Evolutionary conservation across 37 sponge, comb jelly and placozoan genomes (phyloP), one percentile per base, ranked within the genome.

Genomic region (Chondrosia reniformis): DNA sequence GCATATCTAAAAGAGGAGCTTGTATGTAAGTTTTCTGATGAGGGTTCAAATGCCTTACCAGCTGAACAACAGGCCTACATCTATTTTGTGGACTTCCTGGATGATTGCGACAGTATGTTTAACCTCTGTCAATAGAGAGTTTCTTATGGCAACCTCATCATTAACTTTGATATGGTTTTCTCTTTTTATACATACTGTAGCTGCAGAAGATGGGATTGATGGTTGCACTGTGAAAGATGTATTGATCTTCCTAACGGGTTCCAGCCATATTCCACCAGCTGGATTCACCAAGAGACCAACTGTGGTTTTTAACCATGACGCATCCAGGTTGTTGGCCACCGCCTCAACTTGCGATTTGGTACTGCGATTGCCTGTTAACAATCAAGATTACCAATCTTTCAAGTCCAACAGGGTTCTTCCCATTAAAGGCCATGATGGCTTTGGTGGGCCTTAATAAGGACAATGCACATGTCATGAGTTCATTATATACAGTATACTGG

Each of bases 21-120:
- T 4, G 12, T n/a, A 9, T 9, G 24, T 2, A 21, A 2, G 9
- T 80, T 67, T 31, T 66, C 71, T 24, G 55, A 40, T 31, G 22
- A 64, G 4, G 80, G 56, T 4, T 19, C 22, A 19, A 4, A 4
- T 38, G 17, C 5, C 15, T 10, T 12, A 12, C 17, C 33, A 66
- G 38, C 4, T 24, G n/a, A 74, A 33, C 22, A 36, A 31, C 44
- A 58, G 37, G 46, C 76, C 24, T 76, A 83, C 54, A 62, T 83
- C n/a, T 42, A 76, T 31, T 83, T 83, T 6, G 77, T 61, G 21
- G 77, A 83, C 25, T 83, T 83, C 37, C 36, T 83, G 46, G 84
- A 83, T 76, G 77, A 76, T 13, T 83, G 76, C 76, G 77, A 61
- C 45, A 77, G 84, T 83, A 64, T 21, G 37, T 74, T 9, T 27